Percentiles rank a stretch among this genome's conserved stretches.
Evolutionary conservation across 2,113 vertebrate genomes (phyloP).

Genomic region (Natator depressus): DNA sequence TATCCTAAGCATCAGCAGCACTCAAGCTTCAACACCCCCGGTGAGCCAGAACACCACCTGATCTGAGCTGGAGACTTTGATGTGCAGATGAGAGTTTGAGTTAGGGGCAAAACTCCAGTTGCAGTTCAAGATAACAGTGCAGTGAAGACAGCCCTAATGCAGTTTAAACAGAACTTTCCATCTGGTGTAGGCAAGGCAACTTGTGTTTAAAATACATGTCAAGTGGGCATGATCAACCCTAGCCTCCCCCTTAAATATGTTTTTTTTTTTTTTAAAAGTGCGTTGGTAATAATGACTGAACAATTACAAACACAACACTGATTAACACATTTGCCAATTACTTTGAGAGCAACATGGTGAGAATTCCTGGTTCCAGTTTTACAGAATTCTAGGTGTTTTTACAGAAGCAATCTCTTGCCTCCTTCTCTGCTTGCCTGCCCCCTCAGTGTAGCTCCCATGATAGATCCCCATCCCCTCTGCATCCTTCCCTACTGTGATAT

Average conservation of each 20-base stretch:
- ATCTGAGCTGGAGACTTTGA: neutral
- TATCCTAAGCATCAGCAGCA: neutral
- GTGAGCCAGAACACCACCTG: neutral
- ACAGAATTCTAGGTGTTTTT: neutral
- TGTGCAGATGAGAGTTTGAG: neutral
- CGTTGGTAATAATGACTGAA: neutral
- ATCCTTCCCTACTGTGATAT: neutral
- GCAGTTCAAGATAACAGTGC: neutral
- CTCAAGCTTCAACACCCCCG: neutral
- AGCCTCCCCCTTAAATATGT: neutral
- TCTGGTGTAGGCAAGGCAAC: neutral
- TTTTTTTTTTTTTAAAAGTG: neutral
- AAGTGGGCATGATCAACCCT: neutral
- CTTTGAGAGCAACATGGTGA: neutral
- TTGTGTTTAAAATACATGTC: neutral
- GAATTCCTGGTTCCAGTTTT: neutral
- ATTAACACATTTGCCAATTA: neutral
- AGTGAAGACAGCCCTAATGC: neutral
- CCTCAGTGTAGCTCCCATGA: neutral
- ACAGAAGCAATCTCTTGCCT: neutral
- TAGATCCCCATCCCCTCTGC: neutral
- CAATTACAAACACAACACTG: neutral
- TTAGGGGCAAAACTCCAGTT: neutral
- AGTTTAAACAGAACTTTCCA: neutral
- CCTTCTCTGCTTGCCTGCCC: neutral